A percentile compares a stretch with the other conserved stretches of the same genome.
These are phyloP conservation scores for Neogale vison DNA, from an alignment of 2,113 vertebrate genomes.

Conservation along the genomic window DNA sequence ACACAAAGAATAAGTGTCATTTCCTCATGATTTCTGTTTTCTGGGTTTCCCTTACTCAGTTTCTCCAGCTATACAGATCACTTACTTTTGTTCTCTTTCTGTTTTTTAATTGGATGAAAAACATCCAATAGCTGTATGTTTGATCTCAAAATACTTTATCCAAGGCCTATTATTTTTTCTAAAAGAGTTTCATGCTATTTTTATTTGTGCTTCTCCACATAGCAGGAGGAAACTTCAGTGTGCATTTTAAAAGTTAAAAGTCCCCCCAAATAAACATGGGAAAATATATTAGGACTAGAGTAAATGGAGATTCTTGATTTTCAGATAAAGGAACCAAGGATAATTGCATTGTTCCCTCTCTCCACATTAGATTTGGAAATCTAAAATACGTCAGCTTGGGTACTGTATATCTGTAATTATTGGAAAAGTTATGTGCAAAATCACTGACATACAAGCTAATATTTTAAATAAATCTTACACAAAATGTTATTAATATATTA, in stretches of 20 bases:
- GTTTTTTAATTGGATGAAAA: background rate
- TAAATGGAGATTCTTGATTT: background rate
- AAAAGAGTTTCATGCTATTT: background rate
- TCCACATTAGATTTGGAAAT: background rate
- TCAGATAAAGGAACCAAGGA: background rate
- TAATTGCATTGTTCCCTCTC: background rate
- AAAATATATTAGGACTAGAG: background rate
- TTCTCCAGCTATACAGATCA: background rate
- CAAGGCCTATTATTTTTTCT: background rate
- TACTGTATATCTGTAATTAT: background rate
- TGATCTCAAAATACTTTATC: background rate
- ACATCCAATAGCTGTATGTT: background rate
- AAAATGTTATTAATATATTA: background rate
- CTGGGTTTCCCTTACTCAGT: background rate
- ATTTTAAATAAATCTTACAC: background rate
- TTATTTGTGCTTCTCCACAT: background rate
- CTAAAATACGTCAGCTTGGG: background rate
- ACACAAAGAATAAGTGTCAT: background rate
- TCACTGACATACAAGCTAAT: background rate
- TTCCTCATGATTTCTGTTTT: background rate
- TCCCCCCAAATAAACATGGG: background rate
- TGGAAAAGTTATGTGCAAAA: background rate
- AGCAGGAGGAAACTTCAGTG: background rate
- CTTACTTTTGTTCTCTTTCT: background rate
- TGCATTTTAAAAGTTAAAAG: background rate